A percentile compares a stretch with the other conserved stretches of the same genome.
Evolutionary conservation across 2,797 vertebrate genomes (phyloP).

Genomic region (Pipistrellus pygmaeus): DNA sequence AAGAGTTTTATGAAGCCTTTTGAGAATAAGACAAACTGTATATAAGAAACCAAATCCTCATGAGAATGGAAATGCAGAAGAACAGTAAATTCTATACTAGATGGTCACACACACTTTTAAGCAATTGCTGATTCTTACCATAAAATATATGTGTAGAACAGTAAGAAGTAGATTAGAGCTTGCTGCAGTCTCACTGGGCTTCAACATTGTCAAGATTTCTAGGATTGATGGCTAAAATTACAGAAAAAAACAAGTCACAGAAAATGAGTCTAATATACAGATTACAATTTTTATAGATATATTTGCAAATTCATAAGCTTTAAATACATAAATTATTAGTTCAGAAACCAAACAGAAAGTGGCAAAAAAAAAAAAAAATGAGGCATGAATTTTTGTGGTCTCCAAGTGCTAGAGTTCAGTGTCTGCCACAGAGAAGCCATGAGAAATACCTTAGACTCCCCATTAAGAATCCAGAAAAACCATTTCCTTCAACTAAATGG

Average conservation of each 20-base stretch:
- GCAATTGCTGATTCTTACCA: background rate
- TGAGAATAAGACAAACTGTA: background rate
- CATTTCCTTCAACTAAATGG: too few relatives aligned
- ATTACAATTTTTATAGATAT: background rate
- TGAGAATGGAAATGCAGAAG: background rate
- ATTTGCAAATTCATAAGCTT: background rate
- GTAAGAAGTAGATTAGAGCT: background rate
- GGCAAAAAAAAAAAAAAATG: background rate
- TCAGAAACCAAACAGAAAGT: background rate
- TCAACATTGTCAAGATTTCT: background rate
- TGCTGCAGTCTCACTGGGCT: background rate
- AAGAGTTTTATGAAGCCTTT: background rate
- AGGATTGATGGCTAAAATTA: background rate
- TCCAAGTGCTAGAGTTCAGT: background rate
- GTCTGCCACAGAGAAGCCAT: background rate
- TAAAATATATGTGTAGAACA: background rate
- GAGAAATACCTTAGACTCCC: background rate
- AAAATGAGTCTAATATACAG: background rate
- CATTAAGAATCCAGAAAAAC: background rate
- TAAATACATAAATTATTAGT: background rate
- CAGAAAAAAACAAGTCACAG: background rate
- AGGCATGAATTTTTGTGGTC: conserved; percentile 6
- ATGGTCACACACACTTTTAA: background rate
- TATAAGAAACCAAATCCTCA: background rate
- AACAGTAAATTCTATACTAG: background rate